Evolutionary conservation across 2,797 vertebrate species (phyloP).

Genomic region (Margarornis squamiger): DNA sequence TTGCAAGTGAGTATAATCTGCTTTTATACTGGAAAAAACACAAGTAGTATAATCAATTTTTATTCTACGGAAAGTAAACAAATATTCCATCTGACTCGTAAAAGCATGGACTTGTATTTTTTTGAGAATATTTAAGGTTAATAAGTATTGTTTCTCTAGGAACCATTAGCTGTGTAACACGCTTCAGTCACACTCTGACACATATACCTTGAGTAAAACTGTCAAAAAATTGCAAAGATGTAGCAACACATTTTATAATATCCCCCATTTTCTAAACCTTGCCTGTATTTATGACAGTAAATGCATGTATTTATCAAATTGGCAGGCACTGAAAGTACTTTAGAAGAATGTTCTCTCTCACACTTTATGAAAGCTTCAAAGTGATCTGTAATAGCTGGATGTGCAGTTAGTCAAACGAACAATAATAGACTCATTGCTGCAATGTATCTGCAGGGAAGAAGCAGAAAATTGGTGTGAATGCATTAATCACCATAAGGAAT

Average conservation of each 20-base stretch:
- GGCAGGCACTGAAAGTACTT: slow-evolving; percentile 18
- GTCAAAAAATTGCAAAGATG: neutral
- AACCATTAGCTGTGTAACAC: neutral
- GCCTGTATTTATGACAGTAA: slow-evolving; percentile 28
- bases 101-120: neutral
- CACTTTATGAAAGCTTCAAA: slow-evolving; percentile 23
- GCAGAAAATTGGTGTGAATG: neutral
- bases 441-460: neutral
- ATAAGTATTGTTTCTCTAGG: neutral
- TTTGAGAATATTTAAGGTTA: neutral
- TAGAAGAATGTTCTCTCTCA: neutral
- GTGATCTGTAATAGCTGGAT: slow-evolving; percentile 19
- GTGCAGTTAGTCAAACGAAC: slow-evolving; percentile 23
- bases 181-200: neutral
- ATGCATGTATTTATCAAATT: slow-evolving; percentile 41
- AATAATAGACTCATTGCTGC: neutral
- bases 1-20: neutral
- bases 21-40: neutral
- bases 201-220: neutral
- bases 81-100: neutral
- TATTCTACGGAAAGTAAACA: neutral
- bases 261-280: slow-evolving; percentile 10
- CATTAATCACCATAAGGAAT: neutral
- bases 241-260: neutral
- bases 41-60: neutral